Conservation (phyloP, 1,140 invertebrate genomes). For the Listronotus oregonensis region DNA sequence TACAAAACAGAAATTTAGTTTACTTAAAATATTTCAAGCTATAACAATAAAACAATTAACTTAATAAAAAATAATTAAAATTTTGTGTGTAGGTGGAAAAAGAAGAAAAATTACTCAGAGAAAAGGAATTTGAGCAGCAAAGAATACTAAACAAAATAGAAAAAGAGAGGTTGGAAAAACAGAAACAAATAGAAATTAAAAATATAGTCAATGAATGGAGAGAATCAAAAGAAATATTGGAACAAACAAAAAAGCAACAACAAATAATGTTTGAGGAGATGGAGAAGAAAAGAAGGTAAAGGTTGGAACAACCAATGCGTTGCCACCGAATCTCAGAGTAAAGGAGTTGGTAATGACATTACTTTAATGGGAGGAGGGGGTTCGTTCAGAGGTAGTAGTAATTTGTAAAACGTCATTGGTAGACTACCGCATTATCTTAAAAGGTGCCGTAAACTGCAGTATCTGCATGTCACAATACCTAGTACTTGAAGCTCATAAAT, state of each 20-base stretch:
- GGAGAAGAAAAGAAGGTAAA: slow-evolving; percentile 25
- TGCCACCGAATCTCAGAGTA: neutral
- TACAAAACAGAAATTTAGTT: neutral
- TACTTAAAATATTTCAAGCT: neutral
- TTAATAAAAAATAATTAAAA: too few relatives aligned
- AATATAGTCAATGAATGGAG: slow-evolving; percentile 26
- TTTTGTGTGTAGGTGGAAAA: slow-evolving; percentile 31
- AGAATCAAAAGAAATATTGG: slow-evolving; percentile 16
- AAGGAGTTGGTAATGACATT: too few relatives aligned
- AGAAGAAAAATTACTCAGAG: slow-evolving; percentile 32
- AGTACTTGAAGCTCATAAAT: too few relatives aligned
- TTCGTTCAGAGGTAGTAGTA: too few relatives aligned
- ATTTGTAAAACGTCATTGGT: too few relatives aligned
- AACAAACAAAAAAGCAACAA: slow-evolving; percentile 20
- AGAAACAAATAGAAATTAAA: slow-evolving; percentile 22
- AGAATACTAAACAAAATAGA: slow-evolving; percentile 5
- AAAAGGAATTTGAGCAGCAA: slow-evolving; percentile 21
- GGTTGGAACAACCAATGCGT: too few relatives aligned
- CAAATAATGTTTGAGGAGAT: slow-evolving; percentile 18
- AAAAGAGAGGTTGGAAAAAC: slow-evolving; percentile 20
- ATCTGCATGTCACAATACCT: too few relatives aligned
- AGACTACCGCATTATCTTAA: too few relatives aligned
- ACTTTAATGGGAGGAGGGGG: too few relatives aligned
- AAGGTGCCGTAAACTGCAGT: too few relatives aligned
- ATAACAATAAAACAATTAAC: too few relatives aligned